Evolutionary conservation across 2,888 invertebrate genomes (phyloP), one percentile per base, ranked within the genome.

Genomic region (Apamea crenata): DNA sequence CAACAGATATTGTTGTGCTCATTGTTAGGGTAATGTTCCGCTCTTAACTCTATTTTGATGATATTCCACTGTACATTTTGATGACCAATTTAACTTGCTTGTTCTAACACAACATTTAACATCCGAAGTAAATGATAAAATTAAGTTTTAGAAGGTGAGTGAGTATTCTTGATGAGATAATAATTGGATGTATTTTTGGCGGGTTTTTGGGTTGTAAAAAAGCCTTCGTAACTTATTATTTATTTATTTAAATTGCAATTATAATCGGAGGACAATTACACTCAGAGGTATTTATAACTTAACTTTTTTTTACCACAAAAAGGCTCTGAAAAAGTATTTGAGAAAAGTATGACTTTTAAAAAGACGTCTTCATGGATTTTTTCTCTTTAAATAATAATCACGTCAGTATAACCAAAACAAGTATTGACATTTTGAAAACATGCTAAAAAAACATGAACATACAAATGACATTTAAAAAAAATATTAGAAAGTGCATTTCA

Each of bases 21-120:
- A 50, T 63, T 68, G 85, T 67, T 29, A 29, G 32, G 50, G 32
- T n/a, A 25, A 50, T 47, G 29, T 83, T 47, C 5, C 21, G 21
- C 21, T 56, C 16, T 61, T 25, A 72, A 67, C 8, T 29, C 14
- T 36, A 25, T 32, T 65, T 65, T 69, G n/a, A 69, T 79, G 68
- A 29, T 40, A 32, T 40, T n/a, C 56, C 56, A 6, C 10, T 36
- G n/a, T 14, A 69, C n/a, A 32, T 56, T 65, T 78, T 66, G n/a
- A 77, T 59, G n/a, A 6, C 3, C n/a, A 50, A n/a, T 59, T 50
- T 59, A 40, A 2, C 8, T 59, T 66, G 65, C 16, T 75, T n/a
- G 83, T 66, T 47, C n/a, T 29, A 40, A n/a, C 14, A 18, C 1
- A 6, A 32, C 18, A 53, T 32, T 53, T 16, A 40, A 18, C 32